Percentiles rank a stretch among this genome's conserved stretches.
Evolutionary conservation across 1,140 invertebrate genomes (phyloP).

Genomic region (Diploscapter pachys): DNA sequence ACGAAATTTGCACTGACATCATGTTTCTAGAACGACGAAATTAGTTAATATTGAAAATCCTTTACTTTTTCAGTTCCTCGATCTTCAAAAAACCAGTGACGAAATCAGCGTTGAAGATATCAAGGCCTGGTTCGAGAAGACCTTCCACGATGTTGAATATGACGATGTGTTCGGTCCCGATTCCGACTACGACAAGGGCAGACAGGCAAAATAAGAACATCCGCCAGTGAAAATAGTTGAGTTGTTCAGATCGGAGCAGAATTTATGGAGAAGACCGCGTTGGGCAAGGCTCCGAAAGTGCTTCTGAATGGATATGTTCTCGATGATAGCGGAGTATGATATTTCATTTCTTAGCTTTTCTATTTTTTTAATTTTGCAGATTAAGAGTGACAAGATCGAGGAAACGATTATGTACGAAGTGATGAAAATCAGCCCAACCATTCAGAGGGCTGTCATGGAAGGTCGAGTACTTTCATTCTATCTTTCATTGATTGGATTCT

Average conservation of each 20-base stretch:
- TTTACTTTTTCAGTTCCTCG: constrained; percentile 26
- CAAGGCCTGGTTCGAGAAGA: constrained; percentile 70
- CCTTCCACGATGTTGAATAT: constrained; percentile 69
- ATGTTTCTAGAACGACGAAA: too few relatives aligned
- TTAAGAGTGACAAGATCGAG: constrained; percentile 80
- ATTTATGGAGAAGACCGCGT: constrained; percentile 78
- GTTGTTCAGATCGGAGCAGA: constrained; percentile 71
- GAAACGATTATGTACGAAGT: constrained; percentile 85
- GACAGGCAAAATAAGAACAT: constrained; percentile 60
- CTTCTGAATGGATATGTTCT: constrained; percentile 89
- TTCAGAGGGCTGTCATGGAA: constrained; percentile 79
- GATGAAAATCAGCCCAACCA: constrained; percentile 75
- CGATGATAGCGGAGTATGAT: constrained; percentile 65
- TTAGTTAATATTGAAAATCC: too few relatives aligned
- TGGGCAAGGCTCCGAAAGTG: constrained; percentile 69
- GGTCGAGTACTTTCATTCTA: constrained; percentile 53
- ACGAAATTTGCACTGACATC: too few relatives aligned
- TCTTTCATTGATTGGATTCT: too few relatives aligned
- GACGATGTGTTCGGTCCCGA: constrained; percentile 80
- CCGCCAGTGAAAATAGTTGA: neutral
- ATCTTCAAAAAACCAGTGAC: constrained; percentile 46
- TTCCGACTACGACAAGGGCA: constrained; percentile 84
- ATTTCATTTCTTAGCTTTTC: constrained; percentile 11
- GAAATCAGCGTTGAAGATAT: constrained; percentile 69
- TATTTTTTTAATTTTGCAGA: constrained; percentile 43